Evolutionary conservation across 1,140 invertebrate genomes (phyloP).

Genomic region (Alviniconcha marisindica): DNA sequence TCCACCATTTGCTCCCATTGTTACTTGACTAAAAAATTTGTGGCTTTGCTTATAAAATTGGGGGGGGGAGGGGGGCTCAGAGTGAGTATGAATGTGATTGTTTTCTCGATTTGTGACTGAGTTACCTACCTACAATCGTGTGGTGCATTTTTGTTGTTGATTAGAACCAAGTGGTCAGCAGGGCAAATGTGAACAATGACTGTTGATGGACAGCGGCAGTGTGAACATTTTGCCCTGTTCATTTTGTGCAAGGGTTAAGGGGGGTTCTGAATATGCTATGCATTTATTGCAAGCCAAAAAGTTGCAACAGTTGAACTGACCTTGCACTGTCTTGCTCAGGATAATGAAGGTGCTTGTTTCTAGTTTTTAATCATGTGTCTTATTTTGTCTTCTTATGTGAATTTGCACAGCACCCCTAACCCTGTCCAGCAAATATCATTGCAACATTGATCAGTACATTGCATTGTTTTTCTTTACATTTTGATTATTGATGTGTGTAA

Average conservation of each 20-base stretch:
- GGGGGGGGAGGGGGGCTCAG: too few species aligned
- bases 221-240: background rate
- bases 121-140: too few species aligned
- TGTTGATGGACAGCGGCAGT: background rate
- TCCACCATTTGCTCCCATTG: too few species aligned
- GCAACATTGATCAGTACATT: too few species aligned
- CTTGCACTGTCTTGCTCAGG: constrained; percentile 2
- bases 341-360: background rate
- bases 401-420: too few species aligned
- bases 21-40: too few species aligned
- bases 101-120: background rate
- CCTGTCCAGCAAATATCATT: too few species aligned
- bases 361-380: background rate
- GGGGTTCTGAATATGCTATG: background rate
- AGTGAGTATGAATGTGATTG: too few species aligned
- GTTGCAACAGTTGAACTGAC: background rate
- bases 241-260: background rate
- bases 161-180: background rate
- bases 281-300: background rate
- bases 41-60: too few species aligned
- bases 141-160: background rate
- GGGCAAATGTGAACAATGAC: background rate
- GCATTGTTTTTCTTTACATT: background rate
- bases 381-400: background rate
- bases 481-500: background rate